Evolutionary conservation across 2,113 vertebrate species (phyloP), one percentile per base, ranked within the genome.

Genomic region (Macaca fascicularis): DNA sequence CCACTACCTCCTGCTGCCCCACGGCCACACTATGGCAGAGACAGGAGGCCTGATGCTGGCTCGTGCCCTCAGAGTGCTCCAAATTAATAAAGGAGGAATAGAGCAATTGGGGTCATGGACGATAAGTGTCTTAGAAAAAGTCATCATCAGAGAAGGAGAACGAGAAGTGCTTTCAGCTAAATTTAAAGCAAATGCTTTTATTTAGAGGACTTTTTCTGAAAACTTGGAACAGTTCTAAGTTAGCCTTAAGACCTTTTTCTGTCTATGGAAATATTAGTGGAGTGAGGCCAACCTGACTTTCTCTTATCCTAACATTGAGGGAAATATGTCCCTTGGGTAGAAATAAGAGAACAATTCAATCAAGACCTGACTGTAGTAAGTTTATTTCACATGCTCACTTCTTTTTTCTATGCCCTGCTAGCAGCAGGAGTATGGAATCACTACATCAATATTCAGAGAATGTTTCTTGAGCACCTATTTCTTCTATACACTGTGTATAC

Each of bases 1-100:
- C 19, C 23, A 61, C 12, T 23, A 22, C 22, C 38, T 19, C 13
- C 16, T 30, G 30, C 22, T 57, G 8, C 16, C 16, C 32, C 1
- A 5, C 0, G 20, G 48, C 6, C 67, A 9, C 0, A 1, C 4
- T 8, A 22, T 20, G 17, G 76, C 19, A 52, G 85, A 61, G 12
- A 2, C 2, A 8, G 17, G 22, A 69, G 27, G 17, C 30, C 57
- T 43, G 17, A 13, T 13, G 30, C 3, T 25, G 38, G 20, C 3
- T 81, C 7, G 1, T 30, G 50, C 27, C 22, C 27, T 6, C 23
- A 75, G 6, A 38, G 11, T 12, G 69, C 19, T 69, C 40, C 8
- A 55, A 14, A 25, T 6, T 43, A 48, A 57, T 5, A 92, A 82
- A 48, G 5, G 16, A 55, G 52, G 17, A 59, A 9, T 35, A 40